Conservation (phyloP, 2,888 invertebrate genomes). For the Epistrophe eligans region DNA sequence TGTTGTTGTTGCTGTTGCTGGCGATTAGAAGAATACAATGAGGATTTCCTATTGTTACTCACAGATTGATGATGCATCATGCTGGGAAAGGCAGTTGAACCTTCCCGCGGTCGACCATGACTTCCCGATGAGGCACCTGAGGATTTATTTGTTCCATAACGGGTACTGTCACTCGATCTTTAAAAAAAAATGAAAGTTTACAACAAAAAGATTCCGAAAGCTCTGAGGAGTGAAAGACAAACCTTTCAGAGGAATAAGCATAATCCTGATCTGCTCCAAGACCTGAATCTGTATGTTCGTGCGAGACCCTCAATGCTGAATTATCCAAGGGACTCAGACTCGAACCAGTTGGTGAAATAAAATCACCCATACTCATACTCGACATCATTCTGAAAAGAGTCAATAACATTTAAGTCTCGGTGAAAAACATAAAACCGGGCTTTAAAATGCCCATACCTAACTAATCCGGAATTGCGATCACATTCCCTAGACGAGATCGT, state of each 20-base stretch:
- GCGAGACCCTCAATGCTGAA: constrained; percentile 86
- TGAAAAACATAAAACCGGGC: constrained; percentile 14
- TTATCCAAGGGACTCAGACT: constrained; percentile 83
- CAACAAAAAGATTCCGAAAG: neutral
- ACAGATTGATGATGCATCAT: constrained; percentile 83
- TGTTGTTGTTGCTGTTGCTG: constrained; percentile 80
- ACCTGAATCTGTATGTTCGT: constrained; percentile 91
- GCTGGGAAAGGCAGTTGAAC: constrained; percentile 80
- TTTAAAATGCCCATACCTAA: constrained; percentile 80
- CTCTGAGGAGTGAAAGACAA: constrained; percentile 63
- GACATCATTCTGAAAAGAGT: constrained; percentile 83
- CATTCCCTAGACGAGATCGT: constrained; percentile 86
- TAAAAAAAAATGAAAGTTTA: constrained; percentile 61
- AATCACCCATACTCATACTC: constrained; percentile 84
- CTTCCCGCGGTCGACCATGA: constrained; percentile 82
- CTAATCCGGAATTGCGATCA: constrained; percentile 85
- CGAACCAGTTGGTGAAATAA: constrained; percentile 83
- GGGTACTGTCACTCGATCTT: constrained; percentile 87
- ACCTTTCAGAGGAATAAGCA: constrained; percentile 89
- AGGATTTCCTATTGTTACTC: constrained; percentile 81
- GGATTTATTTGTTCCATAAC: constrained; percentile 85
- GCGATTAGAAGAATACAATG: constrained; percentile 80
- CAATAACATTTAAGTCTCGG: constrained; percentile 2
- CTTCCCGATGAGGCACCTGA: constrained; percentile 84
- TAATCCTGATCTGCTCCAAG: constrained; percentile 91